Evolutionary conservation across 2,888 invertebrate genomes (phyloP).

Genomic region (Meghimatium bilineatum): DNA sequence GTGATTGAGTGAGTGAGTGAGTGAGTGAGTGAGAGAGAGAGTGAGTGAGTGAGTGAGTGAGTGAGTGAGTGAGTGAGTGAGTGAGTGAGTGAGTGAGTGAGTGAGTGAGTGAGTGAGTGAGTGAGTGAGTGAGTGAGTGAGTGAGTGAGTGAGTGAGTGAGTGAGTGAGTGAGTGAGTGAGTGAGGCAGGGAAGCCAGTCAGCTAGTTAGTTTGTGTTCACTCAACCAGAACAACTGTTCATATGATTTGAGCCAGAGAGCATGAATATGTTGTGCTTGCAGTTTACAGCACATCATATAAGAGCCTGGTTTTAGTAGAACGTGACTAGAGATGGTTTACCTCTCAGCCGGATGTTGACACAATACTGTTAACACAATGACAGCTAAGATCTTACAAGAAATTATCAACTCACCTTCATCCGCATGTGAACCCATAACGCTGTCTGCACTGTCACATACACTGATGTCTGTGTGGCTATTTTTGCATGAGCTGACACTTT

Average conservation of each 20-base stretch:
- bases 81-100: not conserved
- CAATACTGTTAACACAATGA: not conserved
- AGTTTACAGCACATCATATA: no score
- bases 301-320: no score
- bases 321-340: no score
- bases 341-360: not conserved
- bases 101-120: not conserved
- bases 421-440: not conserved
- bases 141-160: not conserved
- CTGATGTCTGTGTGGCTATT: constrained; percentile 67
- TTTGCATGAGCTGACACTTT: constrained; percentile 55
- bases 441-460: constrained; percentile 27
- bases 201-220: no score
- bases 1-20: not conserved
- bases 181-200: constrained; percentile 9
- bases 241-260: no score
- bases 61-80: constrained; percentile 15
- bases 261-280: no score
- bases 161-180: not conserved
- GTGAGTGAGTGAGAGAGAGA: not conserved
- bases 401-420: constrained; percentile 1
- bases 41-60: not conserved
- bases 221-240: no score
- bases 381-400: not conserved
- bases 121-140: not conserved